Base-by-base conservation (phyloP, 2,888 invertebrate species). In the Lochmaea crataegi region DNA sequence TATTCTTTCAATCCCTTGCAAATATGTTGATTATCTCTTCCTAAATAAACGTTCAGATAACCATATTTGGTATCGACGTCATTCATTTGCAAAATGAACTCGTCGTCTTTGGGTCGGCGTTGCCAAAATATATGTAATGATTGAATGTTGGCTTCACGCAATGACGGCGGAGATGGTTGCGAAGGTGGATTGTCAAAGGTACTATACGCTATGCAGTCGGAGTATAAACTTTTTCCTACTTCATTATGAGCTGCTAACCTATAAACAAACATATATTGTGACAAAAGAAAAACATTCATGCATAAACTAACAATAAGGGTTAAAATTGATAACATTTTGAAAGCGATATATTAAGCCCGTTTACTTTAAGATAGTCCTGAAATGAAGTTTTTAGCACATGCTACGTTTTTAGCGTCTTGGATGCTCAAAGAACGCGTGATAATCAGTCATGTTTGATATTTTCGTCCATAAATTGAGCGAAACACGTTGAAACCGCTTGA, bases 1-100 rank as follows among this genome's bases (percentile, higher is more conserved):
- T 22, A 71, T 18, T 74, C 65, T 51, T 26, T 61, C 60, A 76
- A 45, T 2, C 66, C 73, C 22, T 60, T 64, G 48, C 71, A 61
- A 12, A 75, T 22, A 38, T 76, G 66, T 16, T 66, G 57, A 41
- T 53, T 72, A 45, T 94, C 94, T 76, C 90, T 88, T 2, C 96
- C 96, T 84, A 92, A 92, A 88, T 95, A 96, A 61, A 94, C 92
- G 75, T 79, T 91, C 77, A 94, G 88, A 76, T 82, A 85, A 10
- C 85, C 85, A 71, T 85, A 85, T 38, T 81, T 80, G 41, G 80
- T 83, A 68, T 82, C 82, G 57, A 82, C 82, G 74, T 86, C 85
- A 78, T 95, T 93, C 92, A 96, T 93, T 87, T 96, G 96, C 76
- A 96, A 88, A 68, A 92, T 91, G 86, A 94, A 96, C 81, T 93